Conservation (phyloP, 2,797 vertebrate genomes). For the Gallinago nigripennis region DNA sequence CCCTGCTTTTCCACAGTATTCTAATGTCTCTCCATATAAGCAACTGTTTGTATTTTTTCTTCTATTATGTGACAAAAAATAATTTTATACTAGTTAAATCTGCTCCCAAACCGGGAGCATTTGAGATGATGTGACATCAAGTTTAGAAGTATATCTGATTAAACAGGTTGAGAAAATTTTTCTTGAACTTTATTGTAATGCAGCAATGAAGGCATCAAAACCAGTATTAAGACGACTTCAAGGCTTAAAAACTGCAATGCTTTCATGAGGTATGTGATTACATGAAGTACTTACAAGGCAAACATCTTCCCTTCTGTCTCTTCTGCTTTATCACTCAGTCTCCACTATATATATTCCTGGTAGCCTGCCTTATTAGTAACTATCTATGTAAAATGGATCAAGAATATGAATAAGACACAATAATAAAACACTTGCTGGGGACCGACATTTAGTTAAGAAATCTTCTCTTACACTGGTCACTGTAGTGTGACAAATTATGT, state of each 20-base stretch:
- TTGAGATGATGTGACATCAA: neutral
- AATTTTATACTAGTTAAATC: neutral
- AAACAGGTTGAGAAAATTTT: neutral
- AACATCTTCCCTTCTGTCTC: neutral
- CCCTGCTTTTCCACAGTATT: neutral
- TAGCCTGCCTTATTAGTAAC: neutral
- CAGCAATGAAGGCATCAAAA: constrained; percentile 27
- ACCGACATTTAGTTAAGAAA: neutral
- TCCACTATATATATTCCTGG: neutral
- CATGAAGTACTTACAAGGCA: neutral
- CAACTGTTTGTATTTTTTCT: neutral
- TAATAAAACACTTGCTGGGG: neutral
- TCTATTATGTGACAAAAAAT: neutral
- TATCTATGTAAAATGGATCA: neutral
- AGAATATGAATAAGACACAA: neutral
- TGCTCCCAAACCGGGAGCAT: neutral
- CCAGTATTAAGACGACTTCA: neutral
- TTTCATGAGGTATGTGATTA: neutral
- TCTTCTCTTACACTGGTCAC: neutral
- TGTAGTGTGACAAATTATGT: neutral
- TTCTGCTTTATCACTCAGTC: neutral
- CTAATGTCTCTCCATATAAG: neutral
- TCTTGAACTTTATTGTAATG: neutral
- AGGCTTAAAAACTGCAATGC: neutral
- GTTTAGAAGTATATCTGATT: neutral